Evolutionary conservation across 1,140 invertebrate species (phyloP).

Genomic region (Oedothorax gibbosus): DNA sequence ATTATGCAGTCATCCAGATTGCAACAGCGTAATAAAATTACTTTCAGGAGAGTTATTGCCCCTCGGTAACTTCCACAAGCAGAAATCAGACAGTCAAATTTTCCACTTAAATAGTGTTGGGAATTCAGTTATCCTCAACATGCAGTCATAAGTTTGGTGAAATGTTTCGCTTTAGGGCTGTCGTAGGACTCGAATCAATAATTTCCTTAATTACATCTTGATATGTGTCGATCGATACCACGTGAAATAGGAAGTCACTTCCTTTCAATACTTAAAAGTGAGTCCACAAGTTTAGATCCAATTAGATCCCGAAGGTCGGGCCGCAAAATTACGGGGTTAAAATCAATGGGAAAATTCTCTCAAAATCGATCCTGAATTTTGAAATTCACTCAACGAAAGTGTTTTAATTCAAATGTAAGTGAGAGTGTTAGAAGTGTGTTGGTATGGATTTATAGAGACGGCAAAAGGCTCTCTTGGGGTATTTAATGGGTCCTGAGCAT

Average conservation of each 20-base stretch:
- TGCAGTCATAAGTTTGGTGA: conserved; percentile 54
- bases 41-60: conserved; percentile 33
- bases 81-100: conserved; percentile 57
- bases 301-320: conserved; percentile 1
- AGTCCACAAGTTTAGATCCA: conserved; percentile 33
- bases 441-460: too few relatives aligned
- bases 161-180: conserved; percentile 54
- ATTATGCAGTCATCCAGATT: conserved; percentile 30
- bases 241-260: conserved; percentile 27
- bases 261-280: conserved; percentile 24
- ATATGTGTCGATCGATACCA: conserved; percentile 37
- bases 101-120: conserved; percentile 57
- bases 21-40: conserved; percentile 51
- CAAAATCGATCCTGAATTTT: too few relatives aligned
- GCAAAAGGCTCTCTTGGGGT: too few relatives aligned
- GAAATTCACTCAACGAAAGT: too few relatives aligned
- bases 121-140: conserved; percentile 56
- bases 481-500: too few relatives aligned
- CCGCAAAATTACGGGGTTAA: neutral
- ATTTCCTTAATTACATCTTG: conserved; percentile 59
- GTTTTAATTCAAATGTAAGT: too few relatives aligned
- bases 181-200: conserved; percentile 51
- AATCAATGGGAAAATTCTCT: too few relatives aligned
- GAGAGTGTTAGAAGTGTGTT: too few relatives aligned
- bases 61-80: conserved; percentile 41